Percentiles rank a stretch among this genome's conserved stretches.
These are phyloP conservation scores for Salvelinus namaycush DNA, from an alignment of 2,113 vertebrate species.

Conservation along the genomic window DNA sequence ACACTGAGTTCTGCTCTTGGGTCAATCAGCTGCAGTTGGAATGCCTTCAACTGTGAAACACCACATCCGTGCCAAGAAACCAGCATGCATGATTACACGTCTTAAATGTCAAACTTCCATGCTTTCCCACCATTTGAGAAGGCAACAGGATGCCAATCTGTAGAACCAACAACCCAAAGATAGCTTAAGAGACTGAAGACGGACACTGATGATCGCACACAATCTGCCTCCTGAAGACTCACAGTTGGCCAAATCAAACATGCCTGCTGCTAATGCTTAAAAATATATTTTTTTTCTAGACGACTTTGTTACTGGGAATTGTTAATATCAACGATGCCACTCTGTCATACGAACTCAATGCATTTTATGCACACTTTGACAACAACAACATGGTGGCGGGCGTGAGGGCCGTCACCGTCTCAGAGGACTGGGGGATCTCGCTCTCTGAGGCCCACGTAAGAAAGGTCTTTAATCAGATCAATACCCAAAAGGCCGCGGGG, in stretches of 20 bases:
- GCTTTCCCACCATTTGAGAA: slow-evolving; percentile 9
- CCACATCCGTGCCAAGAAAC: slow-evolving; percentile 17
- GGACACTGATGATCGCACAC: slow-evolving; percentile 6
- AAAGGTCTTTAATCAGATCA: too few relatives aligned
- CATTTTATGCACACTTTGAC: too few relatives aligned
- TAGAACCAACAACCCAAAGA: slow-evolving; percentile 11
- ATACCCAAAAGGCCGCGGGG: too few relatives aligned
- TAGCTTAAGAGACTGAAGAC: slow-evolving; percentile 5
- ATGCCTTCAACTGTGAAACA: slow-evolving; percentile 10
- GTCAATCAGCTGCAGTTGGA: slow-evolving; percentile 40
- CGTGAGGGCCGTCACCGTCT: too few relatives aligned
- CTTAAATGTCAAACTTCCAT: slow-evolving; percentile 17
- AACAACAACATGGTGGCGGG: too few relatives aligned
- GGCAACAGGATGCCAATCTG: slow-evolving; percentile 9
- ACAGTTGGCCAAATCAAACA: slow-evolving; percentile 2
- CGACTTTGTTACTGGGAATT: too few relatives aligned
- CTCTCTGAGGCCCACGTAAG: too few relatives aligned
- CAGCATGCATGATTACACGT: slow-evolving; percentile 35
- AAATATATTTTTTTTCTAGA: too few relatives aligned
- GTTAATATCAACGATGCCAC: too few relatives aligned
- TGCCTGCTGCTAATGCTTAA: background rate
- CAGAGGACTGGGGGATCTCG: too few relatives aligned
- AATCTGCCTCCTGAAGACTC: slow-evolving; percentile 6
- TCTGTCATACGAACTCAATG: too few relatives aligned
- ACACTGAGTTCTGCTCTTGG: slow-evolving; percentile 9